phyloP scores from a whole-genome alignment of 1,140 invertebrate species.

The Eurosta solidaginis region DNA sequence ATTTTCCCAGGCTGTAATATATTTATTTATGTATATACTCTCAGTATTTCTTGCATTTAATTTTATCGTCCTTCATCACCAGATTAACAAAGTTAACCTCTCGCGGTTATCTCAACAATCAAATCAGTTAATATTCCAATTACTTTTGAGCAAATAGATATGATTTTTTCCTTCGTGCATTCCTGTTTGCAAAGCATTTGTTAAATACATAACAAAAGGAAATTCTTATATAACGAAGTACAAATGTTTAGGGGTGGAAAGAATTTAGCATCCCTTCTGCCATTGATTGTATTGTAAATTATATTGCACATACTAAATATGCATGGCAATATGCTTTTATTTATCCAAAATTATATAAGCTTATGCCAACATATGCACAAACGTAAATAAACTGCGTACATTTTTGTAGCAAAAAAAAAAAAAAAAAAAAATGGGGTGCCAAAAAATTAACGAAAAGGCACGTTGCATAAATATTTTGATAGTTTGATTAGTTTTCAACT shows the following conservation, averaged over 20 bases:
- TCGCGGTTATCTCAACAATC: neutral
- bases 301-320: neutral
- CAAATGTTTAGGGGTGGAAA: neutral
- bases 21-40: too few relatives aligned
- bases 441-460: conserved; percentile 5
- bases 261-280: neutral
- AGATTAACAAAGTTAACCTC: neutral
- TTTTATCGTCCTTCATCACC: neutral
- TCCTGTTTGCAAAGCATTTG: neutral
- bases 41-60: neutral
- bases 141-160: conserved; percentile 9
- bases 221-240: neutral
- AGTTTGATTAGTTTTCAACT: neutral
- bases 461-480: conserved; percentile 27
- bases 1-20: too few relatives aligned
- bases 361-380: neutral
- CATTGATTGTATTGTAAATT: neutral
- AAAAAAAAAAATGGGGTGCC: neutral
- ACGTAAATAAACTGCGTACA: neutral
- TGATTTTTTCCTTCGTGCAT: neutral
- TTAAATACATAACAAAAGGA: neutral
- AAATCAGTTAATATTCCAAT: conserved; percentile 1
- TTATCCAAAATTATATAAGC: neutral
- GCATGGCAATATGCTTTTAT: neutral
- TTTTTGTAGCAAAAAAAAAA: too few relatives aligned